Evolutionary conservation across 2,888 invertebrate genomes (phyloP).

Genomic region (Ennomos quercinarius): DNA sequence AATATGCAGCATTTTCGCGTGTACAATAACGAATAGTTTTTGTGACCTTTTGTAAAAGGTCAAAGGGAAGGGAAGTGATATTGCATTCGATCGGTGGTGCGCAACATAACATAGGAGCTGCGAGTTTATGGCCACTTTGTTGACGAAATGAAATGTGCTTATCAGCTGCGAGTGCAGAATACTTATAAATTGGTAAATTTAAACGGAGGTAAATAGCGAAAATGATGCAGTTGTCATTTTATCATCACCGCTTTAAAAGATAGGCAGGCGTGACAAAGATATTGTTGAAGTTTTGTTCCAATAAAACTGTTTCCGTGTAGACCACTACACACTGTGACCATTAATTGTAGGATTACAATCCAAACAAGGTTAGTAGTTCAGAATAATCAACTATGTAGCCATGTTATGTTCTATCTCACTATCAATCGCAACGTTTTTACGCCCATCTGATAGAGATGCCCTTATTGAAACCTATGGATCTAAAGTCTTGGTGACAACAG

Average conservation of each 20-base stretch:
- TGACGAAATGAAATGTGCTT: constrained; percentile 56
- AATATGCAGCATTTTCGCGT: no score
- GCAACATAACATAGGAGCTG: constrained; percentile 50
- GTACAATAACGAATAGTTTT: not conserved
- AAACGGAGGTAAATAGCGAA: constrained; percentile 43
- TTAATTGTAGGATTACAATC: constrained; percentile 6
- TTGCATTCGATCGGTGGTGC: constrained; percentile 39
- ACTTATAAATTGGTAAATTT: constrained; percentile 35
- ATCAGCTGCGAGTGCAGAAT: constrained; percentile 46
- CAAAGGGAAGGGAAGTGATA: constrained; percentile 26
- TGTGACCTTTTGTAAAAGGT: constrained; percentile 30
- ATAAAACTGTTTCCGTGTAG: constrained; percentile 21
- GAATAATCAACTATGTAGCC: constrained; percentile 27
- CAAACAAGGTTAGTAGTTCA: constrained; percentile 26
- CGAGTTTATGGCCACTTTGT: constrained; percentile 51
- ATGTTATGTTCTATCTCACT: constrained; percentile 31
- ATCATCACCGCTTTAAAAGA: constrained; percentile 60
- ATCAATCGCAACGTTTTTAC: constrained; percentile 7
- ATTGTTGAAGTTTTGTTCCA: constrained; percentile 47
- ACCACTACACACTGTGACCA: not conserved
- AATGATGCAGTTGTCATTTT: constrained; percentile 55
- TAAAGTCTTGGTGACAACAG: not conserved
- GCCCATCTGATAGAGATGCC: constrained; percentile 6
- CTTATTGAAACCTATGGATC: not conserved
- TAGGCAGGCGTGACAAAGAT: constrained; percentile 55